Conservation (phyloP, 2,888 invertebrate genomes). For the Lissocephala sabroskyi region DNA sequence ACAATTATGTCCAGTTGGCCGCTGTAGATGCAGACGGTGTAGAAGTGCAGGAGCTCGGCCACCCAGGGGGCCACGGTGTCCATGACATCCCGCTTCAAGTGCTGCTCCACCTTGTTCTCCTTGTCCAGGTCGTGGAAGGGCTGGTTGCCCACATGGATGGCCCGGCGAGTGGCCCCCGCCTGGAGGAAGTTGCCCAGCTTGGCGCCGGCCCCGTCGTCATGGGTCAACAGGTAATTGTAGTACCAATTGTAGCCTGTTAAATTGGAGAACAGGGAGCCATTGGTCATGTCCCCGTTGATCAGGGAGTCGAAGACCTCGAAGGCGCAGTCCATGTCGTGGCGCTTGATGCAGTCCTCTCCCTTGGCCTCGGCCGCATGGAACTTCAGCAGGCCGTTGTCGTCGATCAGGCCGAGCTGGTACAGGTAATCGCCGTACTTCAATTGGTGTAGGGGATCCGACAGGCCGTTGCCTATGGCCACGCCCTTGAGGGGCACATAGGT, state of each 20-base stretch:
- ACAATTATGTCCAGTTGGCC: slow-evolving; percentile 94
- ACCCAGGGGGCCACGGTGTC: slow-evolving; percentile 84
- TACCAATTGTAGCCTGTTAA: slow-evolving; percentile 68
- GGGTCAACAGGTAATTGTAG: slow-evolving; percentile 75
- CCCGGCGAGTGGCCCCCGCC: slow-evolving; percentile 75
- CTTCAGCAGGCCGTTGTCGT: slow-evolving; percentile 74
- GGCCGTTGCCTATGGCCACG: slow-evolving; percentile 82
- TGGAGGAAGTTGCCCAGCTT: slow-evolving; percentile 67
- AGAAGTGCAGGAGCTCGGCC: slow-evolving; percentile 77
- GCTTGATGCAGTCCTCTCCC: slow-evolving; percentile 75
- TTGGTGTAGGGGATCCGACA: slow-evolving; percentile 85
- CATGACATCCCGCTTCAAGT: slow-evolving; percentile 85
- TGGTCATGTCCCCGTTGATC: slow-evolving; percentile 75
- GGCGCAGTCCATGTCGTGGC: slow-evolving; percentile 79
- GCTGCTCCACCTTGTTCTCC: slow-evolving; percentile 78
- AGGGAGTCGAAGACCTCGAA: slow-evolving; percentile 82
- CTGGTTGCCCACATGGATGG: slow-evolving; percentile 88
- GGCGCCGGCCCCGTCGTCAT: slow-evolving; percentile 78
- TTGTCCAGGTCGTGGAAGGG: slow-evolving; percentile 76
- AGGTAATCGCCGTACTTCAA: slow-evolving; percentile 84
- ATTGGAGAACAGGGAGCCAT: slow-evolving; percentile 80
- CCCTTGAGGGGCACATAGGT: slow-evolving; percentile 71
- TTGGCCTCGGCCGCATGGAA: slow-evolving; percentile 77
- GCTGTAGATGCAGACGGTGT: slow-evolving; percentile 82
- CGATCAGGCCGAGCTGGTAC: slow-evolving; percentile 81